Base-by-base conservation (phyloP, 2,797 vertebrate species). In the Trachops cirrhosus region DNA sequence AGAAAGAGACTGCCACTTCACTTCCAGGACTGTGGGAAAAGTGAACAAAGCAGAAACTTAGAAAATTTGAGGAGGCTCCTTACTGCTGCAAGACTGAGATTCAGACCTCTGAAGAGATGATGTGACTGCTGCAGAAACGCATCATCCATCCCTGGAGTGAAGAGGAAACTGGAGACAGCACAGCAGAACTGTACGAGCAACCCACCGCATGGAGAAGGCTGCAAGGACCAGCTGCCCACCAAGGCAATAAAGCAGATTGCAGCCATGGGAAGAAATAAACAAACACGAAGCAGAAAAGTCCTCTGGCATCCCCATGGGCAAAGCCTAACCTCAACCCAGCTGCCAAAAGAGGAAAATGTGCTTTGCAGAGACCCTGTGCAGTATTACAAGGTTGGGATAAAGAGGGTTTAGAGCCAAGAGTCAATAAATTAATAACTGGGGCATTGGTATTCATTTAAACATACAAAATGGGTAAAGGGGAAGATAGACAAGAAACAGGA, bases 31-130 rank as follows among this genome's bases (percentile, higher is more conserved):
- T 93, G 22, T 91, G 26, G 41, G 41, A 48, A 78, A 77, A 48
- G n/a, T 12, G 84, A 91, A 54, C 37, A 67, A 83, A 93, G 64
- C 34, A 90, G 67, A 50, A 86, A 80, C 92, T 91, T 86, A 16
- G 48, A 86, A 70, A 46, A 71, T 73, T 32, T 5, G 14, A 70
- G 18, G 57, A 73, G 68, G 3, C 22, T 29, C 37, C 21, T 41
- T 21, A 6, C 32, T 37, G 14, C 39, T 2, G 6, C 52, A 52
- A 64, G 44, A 32, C 75, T 50, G 59, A 83, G 82, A 83, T 48
- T 41, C 75, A 71, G 59, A 83, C 52, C 26, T 39, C 46, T 21
- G 39, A 50, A 59, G 18, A 78, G 71, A 12, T 39, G 34, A 29
- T 9, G 57, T 9, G 16, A 32, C 84, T 37, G 78, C 77, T 64